A percentile compares a stretch with the other conserved stretches of the same genome.
These are phyloP conservation scores for Yponomeuta sedellus DNA, from an alignment of 2,888 invertebrate genomes.

Conservation along the genomic window DNA sequence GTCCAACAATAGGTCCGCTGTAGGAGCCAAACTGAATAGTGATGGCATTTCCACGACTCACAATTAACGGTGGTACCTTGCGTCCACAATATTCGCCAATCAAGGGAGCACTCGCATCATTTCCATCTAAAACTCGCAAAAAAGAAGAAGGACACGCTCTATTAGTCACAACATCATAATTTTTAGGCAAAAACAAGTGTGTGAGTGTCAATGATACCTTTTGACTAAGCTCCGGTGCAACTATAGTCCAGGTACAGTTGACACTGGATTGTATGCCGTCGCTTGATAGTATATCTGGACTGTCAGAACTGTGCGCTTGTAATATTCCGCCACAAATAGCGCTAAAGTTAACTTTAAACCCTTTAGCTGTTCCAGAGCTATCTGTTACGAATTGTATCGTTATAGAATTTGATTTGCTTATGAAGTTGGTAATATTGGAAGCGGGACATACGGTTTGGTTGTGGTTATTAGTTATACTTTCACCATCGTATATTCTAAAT, in stretches of 20 bases:
- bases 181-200: slow-evolving; percentile 65
- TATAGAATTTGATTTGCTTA: slow-evolving; percentile 79
- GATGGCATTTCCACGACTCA: slow-evolving; percentile 81
- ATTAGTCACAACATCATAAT: slow-evolving; percentile 33
- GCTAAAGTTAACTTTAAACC: slow-evolving; percentile 84
- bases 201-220: slow-evolving; percentile 83
- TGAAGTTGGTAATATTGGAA: slow-evolving; percentile 43
- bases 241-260: slow-evolving; percentile 85
- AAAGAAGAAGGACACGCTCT: slow-evolving; percentile 51
- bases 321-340: slow-evolving; percentile 83
- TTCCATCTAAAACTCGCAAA: slow-evolving; percentile 82
- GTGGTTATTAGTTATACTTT: slow-evolving; percentile 39
- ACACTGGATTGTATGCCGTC: slow-evolving; percentile 41
- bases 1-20: slow-evolving; percentile 36
- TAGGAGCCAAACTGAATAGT: slow-evolving; percentile 64
- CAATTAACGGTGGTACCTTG: slow-evolving; percentile 79
- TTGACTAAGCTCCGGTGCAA: slow-evolving; percentile 71
- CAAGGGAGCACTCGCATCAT: slow-evolving; percentile 77
- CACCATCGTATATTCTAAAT: slow-evolving; percentile 54
- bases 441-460: slow-evolving; percentile 71
- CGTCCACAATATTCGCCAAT: slow-evolving; percentile 81
- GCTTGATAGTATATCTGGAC: slow-evolving; percentile 72
- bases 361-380: slow-evolving; percentile 77
- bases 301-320: slow-evolving; percentile 35
- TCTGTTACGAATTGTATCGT: slow-evolving; percentile 81